Evolutionary conservation across 2,888 invertebrate genomes (phyloP).

Genomic region (Eudemis profundana): DNA sequence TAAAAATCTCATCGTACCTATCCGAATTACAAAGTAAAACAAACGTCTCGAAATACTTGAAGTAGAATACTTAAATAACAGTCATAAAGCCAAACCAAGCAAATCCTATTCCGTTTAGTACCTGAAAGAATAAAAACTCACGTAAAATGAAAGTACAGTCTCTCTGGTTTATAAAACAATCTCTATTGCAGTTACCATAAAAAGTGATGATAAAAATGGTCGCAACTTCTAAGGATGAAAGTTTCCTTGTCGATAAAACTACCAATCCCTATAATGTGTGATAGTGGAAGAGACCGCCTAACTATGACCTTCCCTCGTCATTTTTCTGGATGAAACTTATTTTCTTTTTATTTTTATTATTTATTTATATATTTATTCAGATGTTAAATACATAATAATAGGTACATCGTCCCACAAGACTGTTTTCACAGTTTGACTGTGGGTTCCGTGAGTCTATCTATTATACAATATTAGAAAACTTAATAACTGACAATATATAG

Average conservation of each 20-base stretch:
- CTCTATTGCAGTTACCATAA: constrained; percentile 26
- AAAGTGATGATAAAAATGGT: constrained; percentile 41
- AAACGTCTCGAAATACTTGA: background rate
- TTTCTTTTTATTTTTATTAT: too few relatives aligned
- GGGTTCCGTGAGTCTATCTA: too few relatives aligned
- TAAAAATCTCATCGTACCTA: background rate
- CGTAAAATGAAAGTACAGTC: constrained; percentile 34
- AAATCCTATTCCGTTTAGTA: background rate
- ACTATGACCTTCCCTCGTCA: too few relatives aligned
- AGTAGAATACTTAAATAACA: constrained; percentile 3
- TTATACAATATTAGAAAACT: too few relatives aligned
- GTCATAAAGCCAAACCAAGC: constrained; percentile 3
- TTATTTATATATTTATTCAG: too few relatives aligned
- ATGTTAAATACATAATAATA: too few relatives aligned
- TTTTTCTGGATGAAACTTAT: too few relatives aligned
- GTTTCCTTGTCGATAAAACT: constrained; percentile 37
- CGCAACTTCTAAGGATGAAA: constrained; percentile 34
- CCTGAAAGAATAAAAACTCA: constrained; percentile 37
- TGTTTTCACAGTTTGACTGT: too few relatives aligned
- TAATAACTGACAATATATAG: too few relatives aligned
- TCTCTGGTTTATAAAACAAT: constrained; percentile 39
- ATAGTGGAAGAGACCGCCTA: too few relatives aligned
- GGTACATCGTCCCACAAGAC: too few relatives aligned
- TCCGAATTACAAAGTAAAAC: background rate
- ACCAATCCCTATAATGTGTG: constrained; percentile 38